Percentiles rank a stretch among this genome's conserved stretches.
Evolutionary conservation across 1,140 invertebrate species (phyloP).

Genomic region (Drosophila orena): DNA sequence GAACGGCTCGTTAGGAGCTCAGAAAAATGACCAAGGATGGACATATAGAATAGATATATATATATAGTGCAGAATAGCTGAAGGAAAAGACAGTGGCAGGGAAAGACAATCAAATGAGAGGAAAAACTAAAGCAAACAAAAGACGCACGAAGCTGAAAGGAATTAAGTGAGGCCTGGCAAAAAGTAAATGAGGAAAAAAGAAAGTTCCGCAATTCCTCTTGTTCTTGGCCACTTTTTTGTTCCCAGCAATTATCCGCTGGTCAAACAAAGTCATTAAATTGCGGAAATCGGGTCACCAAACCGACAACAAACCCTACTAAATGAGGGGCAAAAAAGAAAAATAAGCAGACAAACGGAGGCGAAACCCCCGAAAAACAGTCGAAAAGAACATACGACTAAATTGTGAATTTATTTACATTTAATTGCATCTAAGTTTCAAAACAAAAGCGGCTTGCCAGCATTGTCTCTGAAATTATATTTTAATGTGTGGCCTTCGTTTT

Average conservation of each 20-base stretch:
- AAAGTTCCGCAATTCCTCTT: constrained; percentile 62
- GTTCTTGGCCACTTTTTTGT: constrained; percentile 10
- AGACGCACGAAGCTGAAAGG: constrained; percentile 27
- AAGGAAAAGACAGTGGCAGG: background rate
- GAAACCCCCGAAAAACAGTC: constrained; percentile 40
- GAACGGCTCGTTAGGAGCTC: constrained; percentile 68
- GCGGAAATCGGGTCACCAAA: constrained; percentile 81
- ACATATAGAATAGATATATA: background rate
- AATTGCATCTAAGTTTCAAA: constrained; percentile 80
- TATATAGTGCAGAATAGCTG: constrained; percentile 3
- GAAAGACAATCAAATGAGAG: constrained; percentile 48
- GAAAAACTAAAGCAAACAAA: constrained; percentile 55
- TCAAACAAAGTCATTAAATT: constrained; percentile 81
- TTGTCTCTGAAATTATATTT: constrained; percentile 59
- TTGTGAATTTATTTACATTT: constrained; percentile 83
- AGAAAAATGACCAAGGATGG: constrained; percentile 17
- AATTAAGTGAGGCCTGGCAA: constrained; percentile 31
- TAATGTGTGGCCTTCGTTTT: constrained; percentile 68
- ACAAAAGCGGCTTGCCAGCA: constrained; percentile 47
- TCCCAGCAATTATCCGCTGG: constrained; percentile 79
- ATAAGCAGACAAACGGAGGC: constrained; percentile 22
- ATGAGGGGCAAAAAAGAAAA: constrained; percentile 1
- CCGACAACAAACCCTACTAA: constrained; percentile 36
- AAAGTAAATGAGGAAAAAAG: constrained; percentile 39
- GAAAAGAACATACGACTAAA: constrained; percentile 66